These are phyloP conservation scores for Pantherophis vulpinus DNA, from an alignment of 2,797 vertebrate species.

Conservation along the genomic window DNA sequence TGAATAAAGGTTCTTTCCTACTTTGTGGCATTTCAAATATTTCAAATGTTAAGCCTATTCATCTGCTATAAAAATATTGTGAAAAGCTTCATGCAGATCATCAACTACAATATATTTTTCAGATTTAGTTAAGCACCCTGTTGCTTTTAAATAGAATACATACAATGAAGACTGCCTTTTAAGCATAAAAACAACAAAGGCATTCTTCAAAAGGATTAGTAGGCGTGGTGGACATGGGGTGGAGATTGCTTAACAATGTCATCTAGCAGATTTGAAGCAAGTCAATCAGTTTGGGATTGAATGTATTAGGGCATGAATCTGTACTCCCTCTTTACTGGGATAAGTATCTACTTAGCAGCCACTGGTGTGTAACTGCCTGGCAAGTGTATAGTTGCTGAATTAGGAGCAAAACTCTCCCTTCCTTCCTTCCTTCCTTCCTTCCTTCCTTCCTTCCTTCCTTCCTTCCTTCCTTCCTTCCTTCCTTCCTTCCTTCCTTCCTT, in stretches of 20 bases:
- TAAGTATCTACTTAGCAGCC: neutral
- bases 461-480: no score
- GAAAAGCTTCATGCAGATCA: neutral
- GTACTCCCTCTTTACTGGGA: neutral
- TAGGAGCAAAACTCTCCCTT: neutral
- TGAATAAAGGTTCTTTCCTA: neutral
- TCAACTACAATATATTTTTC: neutral
- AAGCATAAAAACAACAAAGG: neutral
- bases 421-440: no score
- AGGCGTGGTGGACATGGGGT: neutral
- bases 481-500: accelerated
- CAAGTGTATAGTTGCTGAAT: neutral
- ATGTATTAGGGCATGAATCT: neutral
- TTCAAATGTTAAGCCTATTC: neutral
- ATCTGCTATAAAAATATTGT: neutral
- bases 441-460: neutral
- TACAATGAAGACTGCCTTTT: neutral
- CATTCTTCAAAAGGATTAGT: neutral
- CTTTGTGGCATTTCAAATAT: neutral
- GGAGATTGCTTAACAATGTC: neutral
- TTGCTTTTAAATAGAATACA: neutral
- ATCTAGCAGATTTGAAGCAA: neutral
- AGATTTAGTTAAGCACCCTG: neutral
- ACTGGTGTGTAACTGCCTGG: neutral
- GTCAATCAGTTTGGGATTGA: neutral